Evolutionary conservation across 2,113 vertebrate genomes (phyloP).

Genomic region (Lichenostomus cassidix): DNA sequence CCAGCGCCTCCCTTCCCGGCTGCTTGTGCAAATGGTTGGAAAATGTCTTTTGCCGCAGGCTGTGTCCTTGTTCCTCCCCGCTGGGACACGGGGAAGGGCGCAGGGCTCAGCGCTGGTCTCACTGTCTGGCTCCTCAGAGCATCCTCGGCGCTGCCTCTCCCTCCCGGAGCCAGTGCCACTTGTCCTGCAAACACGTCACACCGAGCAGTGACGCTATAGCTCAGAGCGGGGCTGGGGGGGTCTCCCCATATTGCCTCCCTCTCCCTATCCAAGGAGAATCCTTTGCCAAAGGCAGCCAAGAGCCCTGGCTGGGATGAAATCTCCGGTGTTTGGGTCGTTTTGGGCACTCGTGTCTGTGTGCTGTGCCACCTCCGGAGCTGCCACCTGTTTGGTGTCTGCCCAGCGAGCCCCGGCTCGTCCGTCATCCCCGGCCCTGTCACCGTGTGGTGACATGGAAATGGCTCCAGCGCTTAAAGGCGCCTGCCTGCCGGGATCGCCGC

Average conservation of each 20-base stretch:
- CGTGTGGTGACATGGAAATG: background rate
- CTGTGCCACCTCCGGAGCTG: background rate
- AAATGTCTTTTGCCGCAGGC: background rate
- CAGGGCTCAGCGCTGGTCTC: background rate
- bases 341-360: rapidly evolving
- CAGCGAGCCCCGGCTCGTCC: background rate
- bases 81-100: background rate
- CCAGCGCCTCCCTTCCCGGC: background rate
- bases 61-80: background rate
- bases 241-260: background rate
- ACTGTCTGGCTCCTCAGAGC: background rate
- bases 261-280: background rate
- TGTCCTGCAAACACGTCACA: background rate
- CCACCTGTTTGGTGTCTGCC: background rate
- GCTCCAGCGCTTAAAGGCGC: background rate
- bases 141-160: background rate
- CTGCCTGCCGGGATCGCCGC: rapidly evolving
- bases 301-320: background rate
- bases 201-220: background rate
- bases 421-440: background rate
- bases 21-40: background rate
- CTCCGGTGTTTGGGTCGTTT: background rate
- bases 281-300: background rate
- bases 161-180: background rate
- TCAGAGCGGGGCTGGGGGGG: background rate